These are phyloP conservation scores for Neomorphus geoffroyi DNA, from an alignment of 2,797 vertebrate species.

Conservation along the genomic window DNA sequence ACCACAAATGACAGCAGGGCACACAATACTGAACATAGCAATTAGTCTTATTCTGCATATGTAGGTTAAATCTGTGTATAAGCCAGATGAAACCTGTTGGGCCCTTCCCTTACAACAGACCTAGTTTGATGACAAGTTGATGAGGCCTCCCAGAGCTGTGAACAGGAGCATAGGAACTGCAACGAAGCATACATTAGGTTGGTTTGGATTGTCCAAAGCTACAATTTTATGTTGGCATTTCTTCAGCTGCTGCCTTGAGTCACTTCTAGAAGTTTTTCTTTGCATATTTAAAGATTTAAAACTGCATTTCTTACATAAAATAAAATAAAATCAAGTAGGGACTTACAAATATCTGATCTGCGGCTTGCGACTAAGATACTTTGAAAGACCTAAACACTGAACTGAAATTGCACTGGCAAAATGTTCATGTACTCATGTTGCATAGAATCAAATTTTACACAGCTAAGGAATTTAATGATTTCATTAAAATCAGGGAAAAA, in stretches of 20 bases:
- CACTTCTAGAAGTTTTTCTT: background rate
- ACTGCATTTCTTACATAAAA: background rate
- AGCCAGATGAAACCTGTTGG: background rate
- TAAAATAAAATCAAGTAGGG: background rate
- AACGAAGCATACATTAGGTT: background rate
- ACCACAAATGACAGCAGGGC: background rate
- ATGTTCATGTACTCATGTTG: accelerated
- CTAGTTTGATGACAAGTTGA: too few relatives aligned
- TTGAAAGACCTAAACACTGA: background rate
- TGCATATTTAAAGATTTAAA: background rate
- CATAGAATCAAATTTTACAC: background rate
- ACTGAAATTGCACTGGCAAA: background rate
- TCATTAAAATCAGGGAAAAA: background rate
- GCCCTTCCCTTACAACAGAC: background rate
- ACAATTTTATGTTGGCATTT: background rate
- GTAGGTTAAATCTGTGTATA: background rate
- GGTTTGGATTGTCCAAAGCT: background rate
- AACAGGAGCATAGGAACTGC: background rate
- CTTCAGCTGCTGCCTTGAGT: background rate
- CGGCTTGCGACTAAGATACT: background rate
- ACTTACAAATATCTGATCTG: background rate
- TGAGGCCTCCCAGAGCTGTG: background rate
- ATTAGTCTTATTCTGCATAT: background rate
- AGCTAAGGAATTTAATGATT: background rate
- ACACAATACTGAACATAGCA: background rate